Conservation (phyloP, 2,888 invertebrate genomes). For the Petrolisthes cinctipes region DNA sequence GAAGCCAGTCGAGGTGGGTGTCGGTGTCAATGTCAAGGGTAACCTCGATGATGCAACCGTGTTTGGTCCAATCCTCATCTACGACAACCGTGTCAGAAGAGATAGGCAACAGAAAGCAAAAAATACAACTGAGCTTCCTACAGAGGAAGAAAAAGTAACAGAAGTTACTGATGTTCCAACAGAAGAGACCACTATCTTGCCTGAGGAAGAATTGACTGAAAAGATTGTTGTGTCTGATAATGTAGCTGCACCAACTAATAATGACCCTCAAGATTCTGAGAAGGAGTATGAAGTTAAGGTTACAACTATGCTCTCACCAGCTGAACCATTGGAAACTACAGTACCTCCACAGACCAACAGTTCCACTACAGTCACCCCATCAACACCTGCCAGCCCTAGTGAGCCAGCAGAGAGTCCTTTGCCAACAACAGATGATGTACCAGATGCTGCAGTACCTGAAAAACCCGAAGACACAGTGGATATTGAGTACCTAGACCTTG, state of each 20-base stretch:
- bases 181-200: constrained; percentile 42
- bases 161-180: constrained; percentile 30
- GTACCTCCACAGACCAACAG: constrained; percentile 23
- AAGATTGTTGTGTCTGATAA: background rate
- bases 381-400: background rate
- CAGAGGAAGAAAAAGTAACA: constrained; percentile 17
- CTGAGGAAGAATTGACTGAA: background rate
- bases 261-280: constrained; percentile 9
- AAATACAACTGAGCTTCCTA: constrained; percentile 2
- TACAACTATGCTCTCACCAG: constrained; percentile 27
- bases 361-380: background rate
- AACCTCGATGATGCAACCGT: constrained; percentile 21
- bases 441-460: background rate
- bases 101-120: constrained; percentile 39
- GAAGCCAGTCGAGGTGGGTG: constrained; percentile 16
- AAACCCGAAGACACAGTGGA: constrained; percentile 21
- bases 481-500: constrained; percentile 20
- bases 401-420: background rate
- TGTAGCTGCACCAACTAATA: constrained; percentile 3
- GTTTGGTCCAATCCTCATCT: constrained; percentile 35
- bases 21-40: constrained; percentile 43
- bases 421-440: constrained; percentile 11
- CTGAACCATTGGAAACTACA: constrained; percentile 32
- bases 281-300: constrained; percentile 26
- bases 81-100: constrained; percentile 39